phyloP scores from a whole-genome alignment of 2,797 vertebrate genomes.

The Aselliscus stoliczkanus region DNA sequence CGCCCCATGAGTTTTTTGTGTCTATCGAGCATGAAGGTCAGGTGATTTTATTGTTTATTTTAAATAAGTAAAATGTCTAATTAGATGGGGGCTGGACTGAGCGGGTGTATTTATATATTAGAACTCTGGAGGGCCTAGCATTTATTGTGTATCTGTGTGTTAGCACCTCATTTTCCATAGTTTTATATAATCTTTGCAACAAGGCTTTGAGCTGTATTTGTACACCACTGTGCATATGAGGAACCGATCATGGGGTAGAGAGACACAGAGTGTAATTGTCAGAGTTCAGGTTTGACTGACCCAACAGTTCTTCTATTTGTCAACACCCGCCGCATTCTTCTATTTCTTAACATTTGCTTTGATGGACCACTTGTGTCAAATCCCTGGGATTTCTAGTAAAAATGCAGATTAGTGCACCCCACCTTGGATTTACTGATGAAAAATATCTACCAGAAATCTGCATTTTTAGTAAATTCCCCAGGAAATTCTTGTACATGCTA shows the following conservation, averaged over 20 bases:
- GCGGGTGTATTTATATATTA: neutral
- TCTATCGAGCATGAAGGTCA: neutral
- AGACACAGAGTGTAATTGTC: neutral
- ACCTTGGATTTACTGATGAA: neutral
- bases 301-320: neutral
- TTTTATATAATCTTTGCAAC: neutral
- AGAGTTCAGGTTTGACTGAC: neutral
- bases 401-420: neutral
- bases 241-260: neutral
- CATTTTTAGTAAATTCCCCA: neutral
- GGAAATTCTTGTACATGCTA: neutral
- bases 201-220: neutral
- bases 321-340: neutral
- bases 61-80: neutral
- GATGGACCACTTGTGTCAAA: neutral
- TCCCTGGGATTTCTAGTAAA: neutral
- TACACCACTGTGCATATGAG: neutral
- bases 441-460: neutral
- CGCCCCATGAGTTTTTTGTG: neutral
- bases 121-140: neutral
- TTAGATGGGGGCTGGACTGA: neutral
- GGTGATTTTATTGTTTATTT: neutral
- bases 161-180: neutral
- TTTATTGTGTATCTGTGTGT: neutral
- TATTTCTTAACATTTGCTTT: neutral